Evolutionary conservation across 1,140 invertebrate genomes (phyloP).

Genomic region (Antheraea pernyi): DNA sequence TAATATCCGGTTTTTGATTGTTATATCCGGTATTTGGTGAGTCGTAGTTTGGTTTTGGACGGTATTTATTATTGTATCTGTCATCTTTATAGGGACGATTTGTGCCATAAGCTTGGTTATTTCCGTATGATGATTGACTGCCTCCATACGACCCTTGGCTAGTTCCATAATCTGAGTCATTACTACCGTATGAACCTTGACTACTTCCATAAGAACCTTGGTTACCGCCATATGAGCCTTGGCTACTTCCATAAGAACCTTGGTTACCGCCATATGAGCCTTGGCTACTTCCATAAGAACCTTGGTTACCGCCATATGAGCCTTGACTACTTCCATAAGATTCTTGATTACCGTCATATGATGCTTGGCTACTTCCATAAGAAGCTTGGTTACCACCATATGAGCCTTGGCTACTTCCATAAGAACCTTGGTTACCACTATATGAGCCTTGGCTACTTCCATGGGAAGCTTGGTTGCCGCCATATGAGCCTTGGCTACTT

Average conservation of each 20-base stretch:
- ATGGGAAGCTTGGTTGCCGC: background rate
- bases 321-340: constrained; percentile 21
- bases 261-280: constrained; percentile 17
- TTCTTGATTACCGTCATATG: constrained; percentile 19
- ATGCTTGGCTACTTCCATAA: constrained; percentile 16
- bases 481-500: constrained; percentile 9
- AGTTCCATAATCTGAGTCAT: background rate
- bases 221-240: background rate
- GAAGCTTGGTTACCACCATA: constrained; percentile 10
- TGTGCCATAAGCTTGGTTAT: background rate
- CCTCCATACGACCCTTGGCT: background rate
- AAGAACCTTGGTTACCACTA: constrained; percentile 4
- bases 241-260: constrained; percentile 18
- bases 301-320: constrained; percentile 19
- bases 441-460: background rate
- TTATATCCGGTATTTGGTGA: background rate
- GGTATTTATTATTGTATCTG: background rate
- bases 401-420: constrained; percentile 4
- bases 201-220: constrained; percentile 23
- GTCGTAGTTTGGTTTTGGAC: background rate
- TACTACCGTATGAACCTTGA: background rate
- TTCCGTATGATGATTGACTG: background rate
- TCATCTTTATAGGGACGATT: background rate
- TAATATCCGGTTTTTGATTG: constrained; percentile 20
- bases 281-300: constrained; percentile 19